A percentile compares a stretch with the other conserved stretches of the same genome.
Conservation (phyloP, 2,888 invertebrate species). For the Ophioninae sp. region DNA sequence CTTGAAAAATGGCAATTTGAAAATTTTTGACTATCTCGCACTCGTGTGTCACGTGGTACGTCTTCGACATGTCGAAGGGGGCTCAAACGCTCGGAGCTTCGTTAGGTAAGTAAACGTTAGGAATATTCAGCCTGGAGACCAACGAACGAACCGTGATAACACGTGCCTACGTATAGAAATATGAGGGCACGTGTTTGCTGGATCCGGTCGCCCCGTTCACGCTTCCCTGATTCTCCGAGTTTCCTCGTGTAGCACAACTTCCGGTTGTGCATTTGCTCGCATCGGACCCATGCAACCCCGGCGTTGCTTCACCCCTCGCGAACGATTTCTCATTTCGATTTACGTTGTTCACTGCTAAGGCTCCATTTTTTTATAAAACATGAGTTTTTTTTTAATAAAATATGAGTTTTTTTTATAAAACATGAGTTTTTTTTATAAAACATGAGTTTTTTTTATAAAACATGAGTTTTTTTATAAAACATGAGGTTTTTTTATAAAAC, state of each 20-base stretch:
- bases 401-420: too few species aligned
- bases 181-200: conserved; percentile 42
- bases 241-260: conserved; percentile 54
- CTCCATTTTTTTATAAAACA: too few species aligned
- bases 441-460: too few species aligned
- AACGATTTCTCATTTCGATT: conserved; percentile 53
- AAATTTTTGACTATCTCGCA: too few species aligned
- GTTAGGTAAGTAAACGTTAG: neutral
- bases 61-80: too few species aligned
- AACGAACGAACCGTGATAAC: conserved; percentile 28
- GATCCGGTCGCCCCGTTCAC: conserved; percentile 50
- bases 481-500: too few species aligned
- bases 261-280: conserved; percentile 54
- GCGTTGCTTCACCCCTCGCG: conserved; percentile 3
- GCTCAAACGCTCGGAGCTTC: too few species aligned
- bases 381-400: too few species aligned
- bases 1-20: too few species aligned
- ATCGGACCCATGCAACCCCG: neutral
- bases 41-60: too few species aligned
- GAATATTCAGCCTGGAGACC: neutral
- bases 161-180: conserved; percentile 33
- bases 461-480: too few species aligned
- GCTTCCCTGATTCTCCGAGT: conserved; percentile 31
- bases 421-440: too few species aligned
- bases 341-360: conserved; percentile 42